Percentiles rank a stretch among this genome's conserved stretches.
phyloP scores from a whole-genome alignment of 2,113 vertebrate genomes.

The Varanus salvator region DNA sequence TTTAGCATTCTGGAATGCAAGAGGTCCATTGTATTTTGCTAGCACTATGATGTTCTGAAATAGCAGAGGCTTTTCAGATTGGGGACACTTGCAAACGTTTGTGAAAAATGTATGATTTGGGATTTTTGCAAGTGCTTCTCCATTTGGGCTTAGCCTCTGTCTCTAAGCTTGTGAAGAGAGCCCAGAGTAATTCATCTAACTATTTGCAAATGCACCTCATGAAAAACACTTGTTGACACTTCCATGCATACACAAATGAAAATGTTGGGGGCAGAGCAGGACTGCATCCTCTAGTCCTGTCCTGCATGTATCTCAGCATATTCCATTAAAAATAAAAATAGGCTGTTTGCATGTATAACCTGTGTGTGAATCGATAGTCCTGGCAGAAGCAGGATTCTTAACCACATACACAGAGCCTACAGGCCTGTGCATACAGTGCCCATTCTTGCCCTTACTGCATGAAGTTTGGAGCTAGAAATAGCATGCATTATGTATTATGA shows the following conservation, averaged over 20 bases:
- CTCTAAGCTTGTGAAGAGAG: neutral
- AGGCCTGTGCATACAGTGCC: neutral
- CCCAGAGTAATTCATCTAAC: neutral
- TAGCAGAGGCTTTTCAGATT: slow-evolving; percentile 3
- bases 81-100: neutral
- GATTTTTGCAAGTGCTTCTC: neutral
- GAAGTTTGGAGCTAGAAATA: neutral
- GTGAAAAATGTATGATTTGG: neutral
- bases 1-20: slow-evolving; percentile 1
- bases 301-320: neutral
- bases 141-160: neutral
- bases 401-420: neutral
- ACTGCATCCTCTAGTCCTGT: neutral
- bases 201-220: neutral
- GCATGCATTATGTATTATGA: neutral
- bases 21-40: neutral
- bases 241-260: neutral
- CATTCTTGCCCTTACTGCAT: neutral
- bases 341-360: neutral
- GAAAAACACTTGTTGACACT: neutral
- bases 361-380: neutral
- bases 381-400: neutral
- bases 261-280: neutral
- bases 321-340: neutral
- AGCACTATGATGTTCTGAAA: neutral